Percentiles rank a stretch among this genome's conserved stretches.
Conservation (phyloP, 1,140 invertebrate species). For the Yoshiicerus persimilis region DNA sequence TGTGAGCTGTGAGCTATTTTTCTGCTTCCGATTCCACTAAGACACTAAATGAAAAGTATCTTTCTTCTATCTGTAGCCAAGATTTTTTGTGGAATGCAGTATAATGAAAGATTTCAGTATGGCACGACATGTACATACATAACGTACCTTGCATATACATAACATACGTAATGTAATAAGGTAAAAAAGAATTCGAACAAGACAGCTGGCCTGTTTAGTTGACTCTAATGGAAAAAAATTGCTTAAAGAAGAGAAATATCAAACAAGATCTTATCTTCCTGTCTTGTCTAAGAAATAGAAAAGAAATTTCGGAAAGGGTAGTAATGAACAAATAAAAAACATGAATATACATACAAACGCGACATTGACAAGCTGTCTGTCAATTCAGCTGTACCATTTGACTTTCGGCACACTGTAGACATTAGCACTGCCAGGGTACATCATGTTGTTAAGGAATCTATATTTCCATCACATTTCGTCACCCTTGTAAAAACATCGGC, state of each 20-base stretch:
- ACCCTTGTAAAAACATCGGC: background rate
- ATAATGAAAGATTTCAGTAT: background rate
- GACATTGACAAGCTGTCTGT: background rate
- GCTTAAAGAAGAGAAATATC: background rate
- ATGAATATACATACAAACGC: background rate
- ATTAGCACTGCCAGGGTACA: background rate
- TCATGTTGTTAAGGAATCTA: background rate
- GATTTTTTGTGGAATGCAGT: background rate
- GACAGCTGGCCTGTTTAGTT: background rate
- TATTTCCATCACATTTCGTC: background rate
- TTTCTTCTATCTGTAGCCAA: background rate
- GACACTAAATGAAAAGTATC: background rate
- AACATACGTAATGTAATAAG: background rate
- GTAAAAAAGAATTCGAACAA: background rate
- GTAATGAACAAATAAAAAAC: background rate
- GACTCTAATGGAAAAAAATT: background rate
- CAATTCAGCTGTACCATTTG: background rate
- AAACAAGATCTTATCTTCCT: background rate
- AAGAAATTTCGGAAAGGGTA: background rate
- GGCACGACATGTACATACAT: background rate
- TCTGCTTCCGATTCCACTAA: background rate
- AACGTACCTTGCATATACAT: background rate
- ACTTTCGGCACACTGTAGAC: background rate
- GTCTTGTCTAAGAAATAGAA: background rate
- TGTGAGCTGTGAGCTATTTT: background rate